A percentile compares a stretch with the other conserved stretches of the same genome.
Evolutionary conservation across 2,797 vertebrate species (phyloP).

Genomic region (Chaenodraco wilsoni): DNA sequence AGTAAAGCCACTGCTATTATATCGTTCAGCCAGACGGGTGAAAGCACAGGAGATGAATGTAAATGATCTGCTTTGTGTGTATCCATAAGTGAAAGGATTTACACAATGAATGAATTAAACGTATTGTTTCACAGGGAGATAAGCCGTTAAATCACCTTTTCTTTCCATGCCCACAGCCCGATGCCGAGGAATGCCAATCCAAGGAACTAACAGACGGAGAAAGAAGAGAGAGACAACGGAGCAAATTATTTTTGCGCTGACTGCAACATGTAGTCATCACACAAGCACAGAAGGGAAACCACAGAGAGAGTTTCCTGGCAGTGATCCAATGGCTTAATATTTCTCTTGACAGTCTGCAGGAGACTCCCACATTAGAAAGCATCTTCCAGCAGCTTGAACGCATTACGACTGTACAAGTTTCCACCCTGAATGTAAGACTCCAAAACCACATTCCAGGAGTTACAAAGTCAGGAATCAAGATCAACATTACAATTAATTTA

Average conservation of each 20-base stretch:
- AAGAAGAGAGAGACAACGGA: slow-evolving; percentile 22
- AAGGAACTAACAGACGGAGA: slow-evolving; percentile 86
- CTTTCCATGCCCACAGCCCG: slow-evolving; percentile 98
- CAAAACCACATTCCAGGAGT: slow-evolving; percentile 5
- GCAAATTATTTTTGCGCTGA: slow-evolving; percentile 43
- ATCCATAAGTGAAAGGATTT: not conserved
- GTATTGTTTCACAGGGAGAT: not conserved
- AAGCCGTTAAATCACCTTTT: slow-evolving; percentile 88
- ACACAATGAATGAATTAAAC: not conserved
- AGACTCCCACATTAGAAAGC: slow-evolving; percentile 50
- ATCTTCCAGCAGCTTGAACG: slow-evolving; percentile 41
- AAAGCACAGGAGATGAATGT: slow-evolving; percentile 10
- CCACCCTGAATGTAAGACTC: slow-evolving; percentile 13
- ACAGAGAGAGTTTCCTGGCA: slow-evolving; percentile 68
- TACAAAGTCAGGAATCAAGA: not conserved
- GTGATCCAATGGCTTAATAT: slow-evolving; percentile 50
- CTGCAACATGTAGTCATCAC: slow-evolving; percentile 41
- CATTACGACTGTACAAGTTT: slow-evolving; percentile 25
- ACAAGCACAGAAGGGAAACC: slow-evolving; percentile 46
- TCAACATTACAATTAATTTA: not conserved
- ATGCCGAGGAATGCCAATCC: slow-evolving; percentile 97
- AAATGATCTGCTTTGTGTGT: slow-evolving; percentile 20
- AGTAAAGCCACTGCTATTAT: slow-evolving; percentile 48
- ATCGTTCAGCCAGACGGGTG: slow-evolving; percentile 22
- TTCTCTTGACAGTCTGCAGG: slow-evolving; percentile 50